These are phyloP conservation scores for Brachyrhaphis roseni DNA, from an alignment of 2,797 vertebrate genomes.

Conservation along the genomic window DNA sequence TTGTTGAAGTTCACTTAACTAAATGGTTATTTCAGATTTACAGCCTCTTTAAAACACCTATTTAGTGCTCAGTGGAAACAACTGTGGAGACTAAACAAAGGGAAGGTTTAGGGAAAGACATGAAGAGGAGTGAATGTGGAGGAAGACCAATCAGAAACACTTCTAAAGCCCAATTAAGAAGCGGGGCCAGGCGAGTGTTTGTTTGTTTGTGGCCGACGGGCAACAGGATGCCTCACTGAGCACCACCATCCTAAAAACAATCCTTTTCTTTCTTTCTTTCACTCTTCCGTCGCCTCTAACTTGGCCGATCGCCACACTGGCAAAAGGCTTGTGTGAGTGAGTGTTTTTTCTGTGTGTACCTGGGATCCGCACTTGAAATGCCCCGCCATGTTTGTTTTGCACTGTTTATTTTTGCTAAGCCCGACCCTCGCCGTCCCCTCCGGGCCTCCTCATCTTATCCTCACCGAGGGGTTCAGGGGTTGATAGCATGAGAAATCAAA, in stretches of 20 bases:
- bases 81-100: conserved; percentile 14
- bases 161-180: conserved; percentile 47
- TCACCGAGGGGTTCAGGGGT: conserved; percentile 16
- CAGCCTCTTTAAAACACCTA: conserved; percentile 33
- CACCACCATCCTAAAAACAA: conserved; percentile 44
- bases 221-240: conserved; percentile 35
- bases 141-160: conserved; percentile 33
- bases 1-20: conserved; percentile 22
- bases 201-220: conserved; percentile 49
- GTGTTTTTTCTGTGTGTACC: conserved; percentile 41
- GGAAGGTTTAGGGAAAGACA: conserved; percentile 4
- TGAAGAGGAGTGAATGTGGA: conserved; percentile 20
- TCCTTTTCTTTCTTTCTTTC: conserved; percentile 41
- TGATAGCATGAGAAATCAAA: conserved; percentile 47
- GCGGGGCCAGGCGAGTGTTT: conserved; percentile 40
- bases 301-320: conserved; percentile 41
- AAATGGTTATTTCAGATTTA: conserved; percentile 46
- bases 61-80: conserved; percentile 44
- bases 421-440: conserved; percentile 40
- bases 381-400: conserved; percentile 69
- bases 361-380: conserved; percentile 64
- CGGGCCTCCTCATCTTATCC: conserved; percentile 52
- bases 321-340: conserved; percentile 15
- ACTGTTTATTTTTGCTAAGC: conserved; percentile 69
- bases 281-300: conserved; percentile 33